Conservation (phyloP, 2,888 invertebrate species). For the Ormia ochracea region DNA sequence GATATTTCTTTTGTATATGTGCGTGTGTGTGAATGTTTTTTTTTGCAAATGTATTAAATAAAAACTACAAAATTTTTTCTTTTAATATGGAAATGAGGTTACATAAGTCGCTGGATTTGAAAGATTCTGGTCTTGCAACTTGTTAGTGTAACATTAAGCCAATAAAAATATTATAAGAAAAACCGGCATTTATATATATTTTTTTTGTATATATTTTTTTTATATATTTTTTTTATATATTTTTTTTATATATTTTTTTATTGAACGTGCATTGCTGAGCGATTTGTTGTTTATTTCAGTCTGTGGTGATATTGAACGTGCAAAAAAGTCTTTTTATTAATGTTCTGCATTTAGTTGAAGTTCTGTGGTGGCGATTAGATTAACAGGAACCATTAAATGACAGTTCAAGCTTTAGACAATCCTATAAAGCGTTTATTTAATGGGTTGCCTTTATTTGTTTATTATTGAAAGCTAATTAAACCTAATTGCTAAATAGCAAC, state of each 20-base stretch:
- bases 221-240: slow-evolving; percentile 14
- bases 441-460: slow-evolving; percentile 6
- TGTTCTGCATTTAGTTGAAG: slow-evolving; percentile 11
- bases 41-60: neutral
- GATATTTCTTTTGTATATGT: slow-evolving; percentile 1
- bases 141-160: slow-evolving; percentile 41
- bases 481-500: no score
- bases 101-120: slow-evolving; percentile 58
- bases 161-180: neutral
- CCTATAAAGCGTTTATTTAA: neutral
- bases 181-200: slow-evolving; percentile 42
- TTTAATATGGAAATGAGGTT: slow-evolving; percentile 61
- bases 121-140: slow-evolving; percentile 60
- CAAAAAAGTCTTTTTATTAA: slow-evolving; percentile 21
- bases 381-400: slow-evolving; percentile 48
- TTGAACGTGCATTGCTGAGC: neutral
- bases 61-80: neutral
- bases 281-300: slow-evolving; percentile 19
- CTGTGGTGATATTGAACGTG: slow-evolving; percentile 40
- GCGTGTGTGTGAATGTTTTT: neutral
- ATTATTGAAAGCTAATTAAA: slow-evolving; percentile 1
- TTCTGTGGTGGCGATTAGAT: slow-evolving; percentile 8
- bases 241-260: slow-evolving; percentile 12
- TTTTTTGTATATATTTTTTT: neutral
- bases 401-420: slow-evolving; percentile 5